A percentile compares a stretch with the other conserved stretches of the same genome.
These are phyloP conservation scores for Drosophila tanythrix DNA, from an alignment of 2,888 invertebrate genomes.

Conservation along the genomic window DNA sequence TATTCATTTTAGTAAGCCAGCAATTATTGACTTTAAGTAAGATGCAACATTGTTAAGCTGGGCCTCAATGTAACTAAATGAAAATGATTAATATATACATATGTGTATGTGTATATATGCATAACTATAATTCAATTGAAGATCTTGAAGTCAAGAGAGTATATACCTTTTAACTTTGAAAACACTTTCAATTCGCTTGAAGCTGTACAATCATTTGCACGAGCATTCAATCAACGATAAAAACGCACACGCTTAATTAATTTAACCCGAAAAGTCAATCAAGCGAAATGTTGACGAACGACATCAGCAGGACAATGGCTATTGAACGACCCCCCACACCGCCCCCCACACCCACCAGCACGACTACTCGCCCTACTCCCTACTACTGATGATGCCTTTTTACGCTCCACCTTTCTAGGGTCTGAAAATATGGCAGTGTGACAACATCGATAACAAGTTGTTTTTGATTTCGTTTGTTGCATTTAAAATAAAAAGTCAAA, in stretches of 20 bases:
- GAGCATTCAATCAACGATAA: constrained; percentile 71
- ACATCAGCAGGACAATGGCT: constrained; percentile 36
- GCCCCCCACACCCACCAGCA: too few relatives aligned
- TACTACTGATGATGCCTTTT: constrained; percentile 5
- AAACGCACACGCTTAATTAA: constrained; percentile 78
- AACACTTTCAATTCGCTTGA: not conserved
- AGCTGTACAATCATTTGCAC: constrained; percentile 21
- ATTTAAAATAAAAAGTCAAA: constrained; percentile 71
- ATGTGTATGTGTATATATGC: too few relatives aligned
- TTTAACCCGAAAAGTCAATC: constrained; percentile 78
- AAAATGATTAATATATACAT: too few relatives aligned
- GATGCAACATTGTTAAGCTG: too few relatives aligned
- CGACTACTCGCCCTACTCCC: not conserved
- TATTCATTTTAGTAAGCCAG: too few relatives aligned
- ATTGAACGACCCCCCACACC: not conserved
- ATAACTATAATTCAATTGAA: too few relatives aligned
- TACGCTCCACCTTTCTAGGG: constrained; percentile 14
- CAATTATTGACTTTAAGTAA: too few relatives aligned
- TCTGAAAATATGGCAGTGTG: constrained; percentile 59
- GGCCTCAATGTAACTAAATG: too few relatives aligned
- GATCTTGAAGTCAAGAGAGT: not conserved
- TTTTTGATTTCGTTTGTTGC: constrained; percentile 69
- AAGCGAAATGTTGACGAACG: constrained; percentile 69
- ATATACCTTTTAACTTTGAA: not conserved
- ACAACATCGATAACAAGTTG: constrained; percentile 77